phyloP scores from a whole-genome alignment of 1,140 invertebrate genomes.

The Matsumurasca onukii region DNA sequence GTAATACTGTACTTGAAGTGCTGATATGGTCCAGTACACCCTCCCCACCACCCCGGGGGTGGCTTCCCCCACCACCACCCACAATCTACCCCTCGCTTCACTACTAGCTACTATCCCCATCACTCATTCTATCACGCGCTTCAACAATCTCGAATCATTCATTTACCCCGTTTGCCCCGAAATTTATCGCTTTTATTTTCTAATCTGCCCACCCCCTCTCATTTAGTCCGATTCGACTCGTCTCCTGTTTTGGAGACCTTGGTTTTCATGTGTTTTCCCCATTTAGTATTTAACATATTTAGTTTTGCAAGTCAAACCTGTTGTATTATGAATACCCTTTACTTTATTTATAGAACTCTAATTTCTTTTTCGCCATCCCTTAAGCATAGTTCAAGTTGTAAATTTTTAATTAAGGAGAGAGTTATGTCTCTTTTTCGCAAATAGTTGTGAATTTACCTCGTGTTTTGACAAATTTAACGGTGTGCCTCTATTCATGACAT shows the following conservation, averaged over 20 bases:
- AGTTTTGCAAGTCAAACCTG: too few species aligned
- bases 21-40: slow-evolving; percentile 26
- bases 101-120: not conserved
- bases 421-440: too few species aligned
- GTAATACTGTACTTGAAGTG: slow-evolving; percentile 28
- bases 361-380: too few species aligned
- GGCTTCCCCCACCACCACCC: not conserved
- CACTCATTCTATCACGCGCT: slow-evolving; percentile 19
- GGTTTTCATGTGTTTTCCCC: too few species aligned
- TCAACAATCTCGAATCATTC: slow-evolving; percentile 23
- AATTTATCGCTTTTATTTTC: slow-evolving; percentile 26
- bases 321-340: too few species aligned
- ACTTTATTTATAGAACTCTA: too few species aligned
- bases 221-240: not conserved
- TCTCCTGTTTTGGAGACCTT: not conserved
- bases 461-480: too few species aligned
- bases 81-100: not conserved
- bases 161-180: slow-evolving; percentile 21
- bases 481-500: too few species aligned
- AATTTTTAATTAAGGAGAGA: too few species aligned
- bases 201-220: not conserved
- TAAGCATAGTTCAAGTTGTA: too few species aligned
- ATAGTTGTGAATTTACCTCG: too few species aligned
- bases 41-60: not conserved
- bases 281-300: too few species aligned